Evolutionary conservation across 2,113 vertebrate species (phyloP).

Genomic region (Centrocercus urophasianus): DNA sequence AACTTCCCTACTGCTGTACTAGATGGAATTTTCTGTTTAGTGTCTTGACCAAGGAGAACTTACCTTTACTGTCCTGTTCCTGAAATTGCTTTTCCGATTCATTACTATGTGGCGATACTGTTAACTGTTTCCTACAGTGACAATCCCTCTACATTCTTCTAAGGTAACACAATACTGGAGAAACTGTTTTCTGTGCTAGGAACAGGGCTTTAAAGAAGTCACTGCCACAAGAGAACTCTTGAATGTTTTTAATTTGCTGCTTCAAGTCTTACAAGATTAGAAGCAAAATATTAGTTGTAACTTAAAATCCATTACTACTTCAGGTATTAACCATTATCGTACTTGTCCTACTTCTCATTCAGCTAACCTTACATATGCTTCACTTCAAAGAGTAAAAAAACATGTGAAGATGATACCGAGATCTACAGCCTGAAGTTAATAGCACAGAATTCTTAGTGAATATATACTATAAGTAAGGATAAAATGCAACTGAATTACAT

Average conservation of each 20-base stretch:
- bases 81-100: not conserved
- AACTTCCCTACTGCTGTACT: not conserved
- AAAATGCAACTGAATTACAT: not conserved
- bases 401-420: not conserved
- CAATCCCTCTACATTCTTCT: not conserved
- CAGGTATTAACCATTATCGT: not conserved
- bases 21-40: not conserved
- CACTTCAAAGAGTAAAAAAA: not conserved
- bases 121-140: not conserved
- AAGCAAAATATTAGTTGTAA: not conserved
- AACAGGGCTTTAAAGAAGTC: not conserved
- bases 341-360: not conserved
- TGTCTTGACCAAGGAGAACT: not conserved
- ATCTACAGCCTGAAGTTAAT: not conserved
- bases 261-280: not conserved
- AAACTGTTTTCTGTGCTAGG: not conserved
- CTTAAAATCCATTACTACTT: not conserved
- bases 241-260: not conserved
- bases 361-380: not conserved
- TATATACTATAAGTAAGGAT: not conserved
- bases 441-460: not conserved
- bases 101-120: not conserved
- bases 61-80: conserved; percentile 16
- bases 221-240: not conserved
- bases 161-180: not conserved